These are phyloP conservation scores for Rotaria socialis DNA, from an alignment of 2,888 invertebrate genomes.

Conservation along the genomic window DNA sequence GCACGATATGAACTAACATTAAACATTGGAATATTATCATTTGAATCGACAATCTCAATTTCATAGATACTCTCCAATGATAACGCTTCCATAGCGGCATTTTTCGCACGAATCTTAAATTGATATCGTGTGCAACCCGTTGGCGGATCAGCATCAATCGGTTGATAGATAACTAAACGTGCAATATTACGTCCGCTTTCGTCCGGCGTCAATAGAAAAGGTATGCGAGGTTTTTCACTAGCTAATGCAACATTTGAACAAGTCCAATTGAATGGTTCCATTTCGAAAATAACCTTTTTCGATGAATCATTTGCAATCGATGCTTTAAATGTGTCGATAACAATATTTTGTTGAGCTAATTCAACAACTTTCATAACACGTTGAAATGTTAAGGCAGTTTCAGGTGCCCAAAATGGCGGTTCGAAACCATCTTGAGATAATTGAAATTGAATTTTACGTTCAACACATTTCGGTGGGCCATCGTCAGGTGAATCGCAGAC, in stretches of 20 bases:
- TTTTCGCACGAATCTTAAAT: constrained; percentile 40
- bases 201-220: constrained; percentile 10
- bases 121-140: constrained; percentile 39
- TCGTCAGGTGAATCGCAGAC: not conserved
- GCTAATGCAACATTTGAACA: constrained; percentile 4
- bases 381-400: constrained; percentile 44
- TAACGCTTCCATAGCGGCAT: constrained; percentile 43
- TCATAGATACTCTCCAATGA: constrained; percentile 39
- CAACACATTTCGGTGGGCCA: constrained; percentile 10
- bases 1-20: constrained; percentile 92
- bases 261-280: constrained; percentile 11
- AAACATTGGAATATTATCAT: constrained; percentile 98
- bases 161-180: constrained; percentile 41
- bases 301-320: constrained; percentile 27
- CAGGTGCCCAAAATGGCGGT: constrained; percentile 44
- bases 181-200: constrained; percentile 25
- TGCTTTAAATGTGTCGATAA: constrained; percentile 34
- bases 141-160: constrained; percentile 43
- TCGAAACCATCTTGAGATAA: constrained; percentile 36
- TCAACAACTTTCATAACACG: constrained; percentile 39
- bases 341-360: constrained; percentile 28
- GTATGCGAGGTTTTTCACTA: not conserved
- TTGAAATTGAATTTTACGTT: constrained; percentile 28
- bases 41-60: constrained; percentile 97
- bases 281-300: constrained; percentile 30